Base-by-base conservation (phyloP, 2,888 invertebrate species). In the Yponomeuta sedellus region DNA sequence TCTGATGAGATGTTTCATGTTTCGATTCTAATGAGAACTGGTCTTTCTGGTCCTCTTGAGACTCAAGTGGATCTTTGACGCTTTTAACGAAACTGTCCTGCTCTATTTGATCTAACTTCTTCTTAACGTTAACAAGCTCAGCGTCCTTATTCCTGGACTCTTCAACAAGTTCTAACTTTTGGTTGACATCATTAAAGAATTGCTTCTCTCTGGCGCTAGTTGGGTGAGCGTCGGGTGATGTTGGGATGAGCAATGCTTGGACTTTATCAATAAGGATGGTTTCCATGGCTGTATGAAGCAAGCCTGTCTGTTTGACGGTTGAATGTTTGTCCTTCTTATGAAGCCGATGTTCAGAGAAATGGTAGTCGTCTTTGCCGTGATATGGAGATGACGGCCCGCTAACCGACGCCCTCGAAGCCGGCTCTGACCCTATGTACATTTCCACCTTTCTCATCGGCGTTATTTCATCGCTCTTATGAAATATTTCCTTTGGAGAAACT, bases 241-340 rank as follows among this genome's bases (percentile, higher is more conserved):
- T 78, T 1, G 89, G 87, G 69, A 89, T 73, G 66, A 91, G 78
- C 58, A 90, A 70, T 57, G 83, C 81, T 64, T 89, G 91, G 1
- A 92, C 91, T 79, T 87, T 92, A 70, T 93, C 93, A 69, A 92
- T 86, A 11, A 93, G 81, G 67, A 93, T 92, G 59, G 92, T 92
- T 74, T 92, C 91, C 83, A 93, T 90, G 25, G 93, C 93, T 22
- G 92, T 92, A 66, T 91, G 90, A 61, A 93, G 74, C 63, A 93
- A 71, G 10, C 92, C 86, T 1, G 83, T 78, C 0, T 86, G 77
- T 71, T 87, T 89, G 1, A 85, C 72, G 10, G 16, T 56, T 25
- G 76, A 70, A 44, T 76, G 69, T 70, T 79, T 83, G 44, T 80
- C 83, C 72, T 76, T 83, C 69, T 75, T 79, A 58, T 71, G 70